phyloP scores from a whole-genome alignment of 2,888 invertebrate genomes.

The Dione juno region DNA sequence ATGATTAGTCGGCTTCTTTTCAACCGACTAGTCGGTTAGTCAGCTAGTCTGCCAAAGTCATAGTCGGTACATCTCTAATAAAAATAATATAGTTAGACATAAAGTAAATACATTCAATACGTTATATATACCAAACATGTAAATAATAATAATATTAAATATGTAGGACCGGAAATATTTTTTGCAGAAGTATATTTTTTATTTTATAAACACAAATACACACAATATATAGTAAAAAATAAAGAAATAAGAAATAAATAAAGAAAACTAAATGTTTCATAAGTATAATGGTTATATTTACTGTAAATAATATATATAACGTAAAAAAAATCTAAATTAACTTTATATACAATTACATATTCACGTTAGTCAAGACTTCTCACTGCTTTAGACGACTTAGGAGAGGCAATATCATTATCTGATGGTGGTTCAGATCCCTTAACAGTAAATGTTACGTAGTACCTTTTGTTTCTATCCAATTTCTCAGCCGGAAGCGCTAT shows the following conservation, averaged over 20 bases:
- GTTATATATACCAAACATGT: background rate
- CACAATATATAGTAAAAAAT: too few species aligned
- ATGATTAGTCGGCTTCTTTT: too few species aligned
- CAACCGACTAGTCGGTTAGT: too few species aligned
- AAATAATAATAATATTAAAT: background rate
- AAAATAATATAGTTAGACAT: background rate
- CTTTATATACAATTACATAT: background rate
- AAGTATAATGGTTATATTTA: background rate
- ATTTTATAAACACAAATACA: background rate
- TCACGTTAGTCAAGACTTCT: slow-evolving; percentile 59
- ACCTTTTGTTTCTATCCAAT: slow-evolving; percentile 94
- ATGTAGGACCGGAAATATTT: background rate
- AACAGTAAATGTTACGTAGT: slow-evolving; percentile 96
- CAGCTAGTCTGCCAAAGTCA: too few species aligned
- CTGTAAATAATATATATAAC: background rate
- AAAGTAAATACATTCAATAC: background rate
- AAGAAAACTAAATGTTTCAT: too few species aligned
- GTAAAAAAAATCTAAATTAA: too few species aligned
- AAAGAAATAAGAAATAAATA: too few species aligned
- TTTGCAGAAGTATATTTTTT: background rate
- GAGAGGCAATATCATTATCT: slow-evolving; percentile 78
- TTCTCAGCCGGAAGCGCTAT: slow-evolving; percentile 94
- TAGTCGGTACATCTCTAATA: too few species aligned
- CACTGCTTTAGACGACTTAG: slow-evolving; percentile 70
- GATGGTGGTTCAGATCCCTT: slow-evolving; percentile 87